Conservation (phyloP, 2,797 vertebrate genomes). For the Hippoglossus hippoglossus region DNA sequence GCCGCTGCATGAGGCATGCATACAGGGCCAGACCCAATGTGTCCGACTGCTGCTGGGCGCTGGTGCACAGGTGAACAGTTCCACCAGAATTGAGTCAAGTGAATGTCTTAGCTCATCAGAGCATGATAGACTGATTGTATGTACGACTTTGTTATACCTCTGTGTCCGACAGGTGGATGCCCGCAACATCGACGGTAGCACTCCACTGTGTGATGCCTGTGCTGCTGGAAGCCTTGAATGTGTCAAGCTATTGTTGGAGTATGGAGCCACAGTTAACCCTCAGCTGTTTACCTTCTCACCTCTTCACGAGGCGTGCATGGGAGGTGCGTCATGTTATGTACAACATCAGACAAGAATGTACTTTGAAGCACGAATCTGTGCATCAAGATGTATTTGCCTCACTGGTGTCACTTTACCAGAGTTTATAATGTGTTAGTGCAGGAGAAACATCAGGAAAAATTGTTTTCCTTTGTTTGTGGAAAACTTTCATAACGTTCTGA, state of each 20-base stretch:
- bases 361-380: not conserved
- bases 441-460: too few relatives aligned
- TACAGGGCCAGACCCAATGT: constrained; percentile 91
- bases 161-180: constrained; percentile 89
- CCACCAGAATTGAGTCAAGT: not conserved
- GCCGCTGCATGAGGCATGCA: constrained; percentile 92
- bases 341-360: constrained; percentile 2
- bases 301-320: constrained; percentile 97
- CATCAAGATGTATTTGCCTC: too few relatives aligned
- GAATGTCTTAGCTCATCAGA: not conserved
- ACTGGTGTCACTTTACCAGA: too few relatives aligned
- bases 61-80: constrained; percentile 84
- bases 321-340: constrained; percentile 79
- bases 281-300: constrained; percentile 93
- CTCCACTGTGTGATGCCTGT: constrained; percentile 95
- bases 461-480: too few relatives aligned
- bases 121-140: not conserved
- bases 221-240: constrained; percentile 93
- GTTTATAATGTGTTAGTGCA: too few relatives aligned
- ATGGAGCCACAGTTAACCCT: constrained; percentile 93
- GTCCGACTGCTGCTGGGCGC: constrained; percentile 91
- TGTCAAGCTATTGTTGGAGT: constrained; percentile 89
- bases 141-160: not conserved
- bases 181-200: constrained; percentile 95
- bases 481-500: too few relatives aligned